phyloP scores from a whole-genome alignment of 2,797 vertebrate genomes.

The Mormyrus hasselquistii region DNA sequence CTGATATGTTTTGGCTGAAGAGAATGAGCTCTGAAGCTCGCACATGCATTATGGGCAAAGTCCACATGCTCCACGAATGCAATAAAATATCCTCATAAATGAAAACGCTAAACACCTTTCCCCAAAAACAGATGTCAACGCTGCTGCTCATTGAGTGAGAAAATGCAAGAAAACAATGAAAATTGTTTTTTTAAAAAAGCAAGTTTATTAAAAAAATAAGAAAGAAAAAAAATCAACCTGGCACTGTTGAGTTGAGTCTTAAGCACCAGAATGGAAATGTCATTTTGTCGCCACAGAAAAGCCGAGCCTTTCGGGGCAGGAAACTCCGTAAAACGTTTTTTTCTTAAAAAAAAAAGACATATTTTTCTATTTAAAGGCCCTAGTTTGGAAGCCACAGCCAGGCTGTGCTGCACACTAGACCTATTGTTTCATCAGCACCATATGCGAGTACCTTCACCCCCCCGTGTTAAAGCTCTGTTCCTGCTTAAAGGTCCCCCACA shows the following conservation, averaged over 20 bases:
- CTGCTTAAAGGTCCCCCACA: constrained; percentile 30
- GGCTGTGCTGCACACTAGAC: constrained; percentile 57
- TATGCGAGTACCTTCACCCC: constrained; percentile 58
- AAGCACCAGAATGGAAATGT: constrained; percentile 32
- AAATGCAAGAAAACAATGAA: not conserved
- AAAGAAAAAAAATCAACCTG: not conserved
- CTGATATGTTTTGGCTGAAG: not conserved
- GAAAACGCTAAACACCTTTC: not conserved
- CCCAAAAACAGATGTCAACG: not conserved
- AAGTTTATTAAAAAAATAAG: not conserved
- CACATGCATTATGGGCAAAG: not conserved
- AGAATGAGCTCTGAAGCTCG: not conserved
- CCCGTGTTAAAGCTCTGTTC: constrained; percentile 25
- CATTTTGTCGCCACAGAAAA: constrained; percentile 22
- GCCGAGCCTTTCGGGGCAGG: constrained; percentile 42
- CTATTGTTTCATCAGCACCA: constrained; percentile 65
- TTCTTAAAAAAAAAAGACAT: constrained; percentile 31
- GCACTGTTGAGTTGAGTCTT: not conserved
- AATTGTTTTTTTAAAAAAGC: not conserved
- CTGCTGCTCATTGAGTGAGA: not conserved
- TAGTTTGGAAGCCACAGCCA: constrained; percentile 40
- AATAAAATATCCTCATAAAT: not conserved
- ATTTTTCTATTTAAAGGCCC: constrained; percentile 61
- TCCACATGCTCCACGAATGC: not conserved
- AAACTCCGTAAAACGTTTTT: constrained; percentile 50